Conservation (phyloP, 1,140 invertebrate genomes). For the Temnothorax nylanderi region DNA sequence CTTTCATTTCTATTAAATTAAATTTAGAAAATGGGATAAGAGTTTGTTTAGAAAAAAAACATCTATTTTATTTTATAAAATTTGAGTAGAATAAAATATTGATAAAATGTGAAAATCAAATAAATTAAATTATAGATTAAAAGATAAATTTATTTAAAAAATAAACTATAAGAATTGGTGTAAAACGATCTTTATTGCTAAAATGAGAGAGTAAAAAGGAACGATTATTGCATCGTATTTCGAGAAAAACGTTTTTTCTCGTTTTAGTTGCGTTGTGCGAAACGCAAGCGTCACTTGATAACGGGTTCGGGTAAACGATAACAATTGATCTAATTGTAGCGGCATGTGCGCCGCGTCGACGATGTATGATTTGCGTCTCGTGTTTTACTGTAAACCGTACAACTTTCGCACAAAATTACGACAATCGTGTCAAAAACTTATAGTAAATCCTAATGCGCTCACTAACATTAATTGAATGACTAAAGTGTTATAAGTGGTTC, state of each 20-base stretch:
- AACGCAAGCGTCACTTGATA: slow-evolving; percentile 44
- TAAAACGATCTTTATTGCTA: neutral
- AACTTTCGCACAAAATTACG: slow-evolving; percentile 21
- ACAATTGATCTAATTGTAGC: slow-evolving; percentile 69
- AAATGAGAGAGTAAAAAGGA: neutral
- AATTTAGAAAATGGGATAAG: neutral
- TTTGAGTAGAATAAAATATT: neutral
- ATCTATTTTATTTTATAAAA: neutral
- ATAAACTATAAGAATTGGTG: neutral
- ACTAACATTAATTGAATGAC: neutral
- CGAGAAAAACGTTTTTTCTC: slow-evolving; percentile 14
- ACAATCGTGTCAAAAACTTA: neutral
- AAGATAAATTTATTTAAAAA: neutral
- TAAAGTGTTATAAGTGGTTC: neutral
- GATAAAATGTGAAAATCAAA: neutral
- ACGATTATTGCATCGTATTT: neutral
- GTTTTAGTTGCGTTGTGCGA: neutral
- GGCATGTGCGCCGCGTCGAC: slow-evolving; percentile 52
- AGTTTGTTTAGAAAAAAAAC: neutral
- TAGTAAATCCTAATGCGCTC: neutral
- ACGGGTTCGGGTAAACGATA: slow-evolving; percentile 55
- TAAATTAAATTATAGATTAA: slow-evolving; percentile 1
- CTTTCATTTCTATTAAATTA: neutral
- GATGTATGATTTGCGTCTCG: slow-evolving; percentile 37
- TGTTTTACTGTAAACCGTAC: slow-evolving; percentile 9